A percentile compares a stretch with the other conserved stretches of the same genome.
Evolutionary conservation across 2,797 vertebrate species (phyloP).

Genomic region (Darevskia mixta): DNA sequence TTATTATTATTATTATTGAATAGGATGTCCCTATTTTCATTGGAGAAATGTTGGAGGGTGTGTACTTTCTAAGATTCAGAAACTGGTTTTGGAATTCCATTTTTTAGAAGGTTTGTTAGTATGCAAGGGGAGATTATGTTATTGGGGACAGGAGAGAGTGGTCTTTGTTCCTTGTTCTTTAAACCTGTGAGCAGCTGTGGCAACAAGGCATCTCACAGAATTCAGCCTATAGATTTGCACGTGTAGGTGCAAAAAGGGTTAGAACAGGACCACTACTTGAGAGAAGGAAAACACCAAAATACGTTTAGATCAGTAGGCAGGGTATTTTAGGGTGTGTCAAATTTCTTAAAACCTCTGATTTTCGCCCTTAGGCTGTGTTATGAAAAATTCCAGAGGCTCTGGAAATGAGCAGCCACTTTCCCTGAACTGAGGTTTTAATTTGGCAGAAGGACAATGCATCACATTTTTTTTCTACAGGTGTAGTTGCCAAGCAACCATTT

Average conservation of each 20-base stretch:
- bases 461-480: conserved; percentile 58
- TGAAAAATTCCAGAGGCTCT: conserved; percentile 40
- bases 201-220: background rate
- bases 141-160: background rate
- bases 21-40: too few relatives aligned
- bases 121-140: background rate
- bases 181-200: background rate
- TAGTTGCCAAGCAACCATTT: conserved; percentile 74
- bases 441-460: conserved; percentile 59
- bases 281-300: conserved; percentile 26
- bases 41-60: too few relatives aligned
- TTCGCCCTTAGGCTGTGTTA: conserved; percentile 18
- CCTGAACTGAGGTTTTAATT: conserved; percentile 49
- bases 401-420: conserved; percentile 59
- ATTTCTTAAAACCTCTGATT: conserved; percentile 38
- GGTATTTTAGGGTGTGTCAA: conserved; percentile 30
- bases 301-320: conserved; percentile 43
- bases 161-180: background rate
- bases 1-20: too few relatives aligned
- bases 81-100: background rate
- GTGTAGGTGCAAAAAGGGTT: background rate
- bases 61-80: background rate
- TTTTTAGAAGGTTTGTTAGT: background rate
- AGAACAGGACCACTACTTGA: background rate
- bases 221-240: background rate